These are phyloP conservation scores for Bombus cullumanus DNA, from an alignment of 1,140 invertebrate genomes.

Conservation along the genomic window DNA sequence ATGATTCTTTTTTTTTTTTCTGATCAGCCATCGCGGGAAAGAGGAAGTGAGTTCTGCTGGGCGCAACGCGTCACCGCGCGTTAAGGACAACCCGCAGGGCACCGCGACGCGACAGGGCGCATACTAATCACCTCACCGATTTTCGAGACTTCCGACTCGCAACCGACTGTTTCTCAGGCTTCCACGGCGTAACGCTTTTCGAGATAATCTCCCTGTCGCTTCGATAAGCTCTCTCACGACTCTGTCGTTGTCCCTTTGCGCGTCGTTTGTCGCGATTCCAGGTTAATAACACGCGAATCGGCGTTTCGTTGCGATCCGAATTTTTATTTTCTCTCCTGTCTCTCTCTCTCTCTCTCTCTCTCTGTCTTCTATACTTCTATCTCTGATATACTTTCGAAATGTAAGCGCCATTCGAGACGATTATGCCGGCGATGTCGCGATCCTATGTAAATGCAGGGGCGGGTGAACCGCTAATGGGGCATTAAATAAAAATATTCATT, in stretches of 20 bases:
- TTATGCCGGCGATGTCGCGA: constrained; percentile 39
- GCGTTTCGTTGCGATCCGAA: too few species aligned
- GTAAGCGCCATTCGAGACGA: constrained; percentile 28
- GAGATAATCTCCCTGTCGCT: not conserved
- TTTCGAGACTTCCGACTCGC: constrained; percentile 54
- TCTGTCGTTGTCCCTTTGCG: too few species aligned
- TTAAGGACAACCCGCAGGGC: constrained; percentile 71
- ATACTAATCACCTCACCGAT: constrained; percentile 74
- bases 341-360: too few species aligned
- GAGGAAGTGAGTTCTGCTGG: constrained; percentile 75
- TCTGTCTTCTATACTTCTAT: too few species aligned
- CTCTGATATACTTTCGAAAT: not conserved
- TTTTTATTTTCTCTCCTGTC: too few species aligned
- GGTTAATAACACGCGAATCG: too few species aligned
- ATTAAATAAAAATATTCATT: constrained; percentile 75
- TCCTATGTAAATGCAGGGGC: constrained; percentile 41
- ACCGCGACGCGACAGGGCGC: constrained; percentile 72
- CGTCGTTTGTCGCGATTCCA: too few species aligned
- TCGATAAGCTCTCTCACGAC: too few species aligned
- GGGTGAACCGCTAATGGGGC: constrained; percentile 57
- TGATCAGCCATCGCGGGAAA: constrained; percentile 79
- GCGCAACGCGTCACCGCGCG: constrained; percentile 48
- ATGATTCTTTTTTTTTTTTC: constrained; percentile 69
- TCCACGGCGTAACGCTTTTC: not conserved
- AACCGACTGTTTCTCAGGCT: constrained; percentile 3